Conservation (phyloP, 2,888 invertebrate genomes). For the Brachylomia viminalis region DNA sequence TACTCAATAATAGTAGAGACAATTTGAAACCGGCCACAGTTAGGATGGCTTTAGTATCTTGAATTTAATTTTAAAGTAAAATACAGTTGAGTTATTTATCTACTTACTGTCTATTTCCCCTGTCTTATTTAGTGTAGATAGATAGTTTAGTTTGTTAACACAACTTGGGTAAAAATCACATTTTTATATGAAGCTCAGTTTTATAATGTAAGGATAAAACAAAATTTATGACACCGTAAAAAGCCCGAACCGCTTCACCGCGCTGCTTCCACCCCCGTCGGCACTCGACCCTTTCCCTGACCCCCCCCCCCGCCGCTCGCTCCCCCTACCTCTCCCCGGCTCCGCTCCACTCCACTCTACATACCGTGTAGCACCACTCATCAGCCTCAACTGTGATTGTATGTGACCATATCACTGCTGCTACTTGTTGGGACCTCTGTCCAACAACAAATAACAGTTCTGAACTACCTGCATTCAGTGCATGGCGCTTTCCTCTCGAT, state of each 20-base stretch:
- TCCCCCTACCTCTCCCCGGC: conserved; percentile 42
- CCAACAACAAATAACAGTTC: conserved; percentile 68
- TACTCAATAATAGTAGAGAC: conserved; percentile 12
- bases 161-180: conserved; percentile 39
- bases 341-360: conserved; percentile 76
- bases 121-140: conserved; percentile 20
- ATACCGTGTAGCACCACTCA: conserved; percentile 88
- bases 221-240: conserved; percentile 77
- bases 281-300: conserved; percentile 74
- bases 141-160: conserved; percentile 41
- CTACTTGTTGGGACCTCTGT: conserved; percentile 69
- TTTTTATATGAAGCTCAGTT: conserved; percentile 57
- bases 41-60: conserved; percentile 20
- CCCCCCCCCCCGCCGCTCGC: conserved; percentile 60
- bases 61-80: background rate
- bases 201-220: conserved; percentile 70
- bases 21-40: conserved; percentile 7
- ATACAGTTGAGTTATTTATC: background rate
- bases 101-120: background rate
- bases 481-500: conserved; percentile 85
- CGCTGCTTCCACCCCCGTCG: conserved; percentile 80
- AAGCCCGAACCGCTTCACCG: conserved; percentile 83
- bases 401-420: conserved; percentile 73
- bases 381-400: conserved; percentile 78
- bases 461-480: conserved; percentile 76